A percentile compares a stretch with the other conserved stretches of the same genome.
These are phyloP conservation scores for Geophilus truncorum DNA, from an alignment of 2,888 invertebrate genomes.

Conservation along the genomic window DNA sequence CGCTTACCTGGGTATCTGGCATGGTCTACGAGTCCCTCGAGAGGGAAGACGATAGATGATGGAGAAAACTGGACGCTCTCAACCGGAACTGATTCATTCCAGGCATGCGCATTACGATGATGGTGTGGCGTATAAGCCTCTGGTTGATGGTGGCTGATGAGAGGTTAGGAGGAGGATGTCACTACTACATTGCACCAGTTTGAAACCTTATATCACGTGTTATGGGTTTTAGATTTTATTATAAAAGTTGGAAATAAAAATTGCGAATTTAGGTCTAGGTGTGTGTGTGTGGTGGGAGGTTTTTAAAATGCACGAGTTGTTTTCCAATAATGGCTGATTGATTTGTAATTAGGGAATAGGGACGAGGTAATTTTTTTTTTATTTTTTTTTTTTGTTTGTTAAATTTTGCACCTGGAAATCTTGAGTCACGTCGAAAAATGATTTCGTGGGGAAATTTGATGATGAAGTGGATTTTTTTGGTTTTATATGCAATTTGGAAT, in stretches of 20 bases:
- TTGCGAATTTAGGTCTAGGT: no score
- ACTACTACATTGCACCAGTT: neutral
- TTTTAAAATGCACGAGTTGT: neutral
- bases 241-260: slow-evolving; percentile 2
- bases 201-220: slow-evolving; percentile 22
- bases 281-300: no score
- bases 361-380: neutral
- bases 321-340: neutral
- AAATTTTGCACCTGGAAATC: neutral
- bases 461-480: neutral
- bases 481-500: neutral
- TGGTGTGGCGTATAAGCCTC: slow-evolving; percentile 20
- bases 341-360: slow-evolving; percentile 17
- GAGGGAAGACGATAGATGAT: slow-evolving; percentile 25
- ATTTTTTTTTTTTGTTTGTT: neutral
- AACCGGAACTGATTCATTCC: slow-evolving; percentile 27
- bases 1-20: slow-evolving; percentile 27
- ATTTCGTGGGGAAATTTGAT: neutral
- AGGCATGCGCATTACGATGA: slow-evolving; percentile 27
- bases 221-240: slow-evolving; percentile 19
- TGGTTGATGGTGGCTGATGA: slow-evolving; percentile 24
- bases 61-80: slow-evolving; percentile 24
- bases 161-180: slow-evolving; percentile 22
- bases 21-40: slow-evolving; percentile 16
- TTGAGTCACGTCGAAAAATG: neutral